These are phyloP conservation scores for Mungos mungo DNA, from an alignment of 2,113 vertebrate genomes.

Conservation along the genomic window DNA sequence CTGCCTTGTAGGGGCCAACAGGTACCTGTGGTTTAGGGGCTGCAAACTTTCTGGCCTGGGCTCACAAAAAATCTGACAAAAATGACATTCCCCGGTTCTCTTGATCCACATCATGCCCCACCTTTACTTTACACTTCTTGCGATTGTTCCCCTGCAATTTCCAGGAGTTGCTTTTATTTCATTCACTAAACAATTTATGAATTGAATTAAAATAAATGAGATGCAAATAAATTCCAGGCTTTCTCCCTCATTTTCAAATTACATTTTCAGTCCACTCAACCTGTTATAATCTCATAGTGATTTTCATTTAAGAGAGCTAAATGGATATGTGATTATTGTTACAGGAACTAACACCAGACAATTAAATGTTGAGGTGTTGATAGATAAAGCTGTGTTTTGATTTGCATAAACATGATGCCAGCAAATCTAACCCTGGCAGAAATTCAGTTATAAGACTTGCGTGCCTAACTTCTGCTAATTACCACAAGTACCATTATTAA, in stretches of 20 bases:
- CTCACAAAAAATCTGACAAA: neutral
- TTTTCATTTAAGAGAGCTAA: conserved; percentile 91
- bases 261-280: conserved; percentile 91
- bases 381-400: conserved; percentile 88
- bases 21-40: neutral
- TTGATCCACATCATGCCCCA: rapidly evolving
- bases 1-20: neutral
- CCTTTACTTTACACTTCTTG: neutral
- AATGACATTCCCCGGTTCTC: neutral
- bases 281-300: conserved; percentile 89
- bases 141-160: conserved; percentile 36
- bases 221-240: conserved; percentile 88
- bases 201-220: conserved; percentile 86
- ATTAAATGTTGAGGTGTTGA: conserved; percentile 91
- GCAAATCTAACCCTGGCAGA: conserved; percentile 85
- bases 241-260: conserved; percentile 88
- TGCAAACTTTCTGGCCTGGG: neutral
- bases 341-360: conserved; percentile 90
- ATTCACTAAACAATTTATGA: conserved; percentile 80
- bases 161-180: conserved; percentile 69
- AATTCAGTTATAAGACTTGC: conserved; percentile 83
- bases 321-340: conserved; percentile 90
- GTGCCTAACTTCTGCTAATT: conserved; percentile 87
- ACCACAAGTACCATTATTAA: conserved; percentile 84
- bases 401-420: conserved; percentile 89